Conservation (phyloP, 2,113 vertebrate species). For the Anarhynchus alexandrinus region DNA sequence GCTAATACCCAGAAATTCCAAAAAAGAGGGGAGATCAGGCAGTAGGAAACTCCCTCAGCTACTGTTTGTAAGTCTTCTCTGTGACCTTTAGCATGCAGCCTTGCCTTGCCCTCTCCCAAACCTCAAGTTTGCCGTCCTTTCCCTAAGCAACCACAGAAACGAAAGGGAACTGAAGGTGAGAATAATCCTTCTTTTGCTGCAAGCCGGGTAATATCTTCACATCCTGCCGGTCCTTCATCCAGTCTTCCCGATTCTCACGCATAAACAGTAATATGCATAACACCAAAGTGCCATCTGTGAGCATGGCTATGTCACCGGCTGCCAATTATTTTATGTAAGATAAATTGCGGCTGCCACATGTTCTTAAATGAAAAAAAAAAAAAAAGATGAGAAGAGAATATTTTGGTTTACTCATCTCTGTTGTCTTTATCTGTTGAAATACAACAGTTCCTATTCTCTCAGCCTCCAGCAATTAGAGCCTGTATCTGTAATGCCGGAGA, state of each 20-base stretch:
- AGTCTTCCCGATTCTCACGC: neutral
- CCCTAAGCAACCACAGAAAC: neutral
- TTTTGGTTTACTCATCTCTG: neutral
- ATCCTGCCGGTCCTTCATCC: neutral
- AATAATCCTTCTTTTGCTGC: neutral
- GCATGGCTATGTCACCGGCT: neutral
- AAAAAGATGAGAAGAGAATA: neutral
- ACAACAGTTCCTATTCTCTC: neutral
- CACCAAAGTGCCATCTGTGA: slow-evolving; percentile 7
- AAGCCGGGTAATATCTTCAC: neutral
- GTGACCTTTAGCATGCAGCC: neutral
- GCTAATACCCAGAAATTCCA: neutral
- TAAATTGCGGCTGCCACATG: neutral
- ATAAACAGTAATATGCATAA: neutral
- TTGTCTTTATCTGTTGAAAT: slow-evolving; percentile 13
- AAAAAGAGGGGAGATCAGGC: neutral
- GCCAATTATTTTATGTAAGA: neutral
- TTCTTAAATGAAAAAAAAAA: neutral
- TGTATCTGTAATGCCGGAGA: neutral
- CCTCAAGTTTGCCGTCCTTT: neutral
- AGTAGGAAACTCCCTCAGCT: neutral
- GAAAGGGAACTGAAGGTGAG: neutral
- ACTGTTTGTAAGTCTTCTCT: neutral
- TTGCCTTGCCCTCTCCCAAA: neutral
- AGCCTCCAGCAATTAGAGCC: neutral